Base-by-base conservation (phyloP, 1,140 invertebrate species). In the Acromyrmex echinatior region DNA sequence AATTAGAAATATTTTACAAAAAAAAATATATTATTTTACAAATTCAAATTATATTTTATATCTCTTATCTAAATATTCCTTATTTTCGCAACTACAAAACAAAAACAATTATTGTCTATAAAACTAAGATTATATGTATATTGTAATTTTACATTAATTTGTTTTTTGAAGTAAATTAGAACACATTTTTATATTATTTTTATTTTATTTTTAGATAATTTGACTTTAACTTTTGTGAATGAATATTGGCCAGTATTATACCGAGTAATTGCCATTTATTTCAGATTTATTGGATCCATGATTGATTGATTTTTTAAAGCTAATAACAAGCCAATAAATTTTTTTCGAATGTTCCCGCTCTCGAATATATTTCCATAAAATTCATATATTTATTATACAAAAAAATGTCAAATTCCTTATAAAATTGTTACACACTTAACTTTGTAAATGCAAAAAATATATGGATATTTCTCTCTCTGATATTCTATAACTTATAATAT, bases 131-230 rank as follows among this genome's bases (percentile, higher is more conserved):
- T 62, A 68, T 10, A 53, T 39, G 35, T 73, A 28, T 21, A n/a
- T 56, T 18, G 10, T 31, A 14, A 56, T 14, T 2, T 25, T 45
- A 62, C 51, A 35, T 14, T 62, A 6, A 3, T 6, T 62, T 25
- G 25, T 49, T n/a, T 65, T 21, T 18, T 4, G 2, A 51, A 39
- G 39, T 0, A 51, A 51, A 51, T 51, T 3, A 0, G 0, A 39
- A 51, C 2, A 39, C 9, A 51, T 77, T 60, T 9, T 21, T 45
- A 78, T 12, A 63, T 31, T 31, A 31, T 49, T 31, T n/a, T 49
- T 21, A 66, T 68, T 79, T n/a, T 31, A 79, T 31, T 79, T 80
- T 31, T 3, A 80, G 77, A 56, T 25, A 12, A 80, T 53, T 12
- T 80, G 18, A 62, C 28, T 1, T 5, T 53, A 14, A 25, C 0